These are phyloP conservation scores for Drosophila melanica DNA, from an alignment of 1,140 invertebrate genomes.

Conservation along the genomic window DNA sequence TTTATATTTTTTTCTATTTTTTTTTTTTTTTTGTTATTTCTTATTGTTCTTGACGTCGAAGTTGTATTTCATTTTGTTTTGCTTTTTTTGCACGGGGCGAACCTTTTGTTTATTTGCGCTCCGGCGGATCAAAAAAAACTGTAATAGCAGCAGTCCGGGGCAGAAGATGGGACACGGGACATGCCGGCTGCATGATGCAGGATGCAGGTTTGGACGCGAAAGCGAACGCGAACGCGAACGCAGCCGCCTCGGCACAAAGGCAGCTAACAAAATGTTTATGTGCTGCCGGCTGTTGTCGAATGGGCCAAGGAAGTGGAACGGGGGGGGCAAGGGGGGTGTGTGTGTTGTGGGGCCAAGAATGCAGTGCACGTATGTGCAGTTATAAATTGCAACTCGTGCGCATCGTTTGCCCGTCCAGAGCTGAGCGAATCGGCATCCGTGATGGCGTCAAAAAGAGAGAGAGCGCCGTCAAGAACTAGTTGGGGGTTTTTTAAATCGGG, in stretches of 20 bases:
- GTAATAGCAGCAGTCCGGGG: conserved; percentile 52
- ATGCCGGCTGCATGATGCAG: conserved; percentile 2
- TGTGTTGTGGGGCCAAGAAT: neutral
- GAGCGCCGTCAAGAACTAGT: conserved; percentile 9
- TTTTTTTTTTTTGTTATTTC: conserved; percentile 42
- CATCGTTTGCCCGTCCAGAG: conserved; percentile 54
- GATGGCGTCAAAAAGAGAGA: conserved; percentile 28
- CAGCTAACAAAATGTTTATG: conserved; percentile 79
- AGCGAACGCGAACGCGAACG: conserved; percentile 20
- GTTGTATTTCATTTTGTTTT: conserved; percentile 49
- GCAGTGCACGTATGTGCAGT: conserved; percentile 70
- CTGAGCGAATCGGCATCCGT: conserved; percentile 34
- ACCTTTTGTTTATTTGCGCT: conserved; percentile 80
- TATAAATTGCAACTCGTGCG: conserved; percentile 79
- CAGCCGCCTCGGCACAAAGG: conserved; percentile 63
- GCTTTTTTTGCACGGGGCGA: conserved; percentile 57
- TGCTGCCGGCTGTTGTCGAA: conserved; percentile 39
- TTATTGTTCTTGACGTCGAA: conserved; percentile 38
- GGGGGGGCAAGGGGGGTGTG: neutral
- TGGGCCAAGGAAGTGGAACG: neutral
- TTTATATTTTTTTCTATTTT: conserved; percentile 19
- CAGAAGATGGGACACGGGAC: conserved; percentile 26
- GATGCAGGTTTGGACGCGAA: conserved; percentile 12
- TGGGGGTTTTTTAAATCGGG: neutral
- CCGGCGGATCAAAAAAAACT: conserved; percentile 76